Evolutionary conservation across 37 sponge, comb jelly and placozoan species (phyloP).

Genomic region (Halisarca cf. caerulea): DNA sequence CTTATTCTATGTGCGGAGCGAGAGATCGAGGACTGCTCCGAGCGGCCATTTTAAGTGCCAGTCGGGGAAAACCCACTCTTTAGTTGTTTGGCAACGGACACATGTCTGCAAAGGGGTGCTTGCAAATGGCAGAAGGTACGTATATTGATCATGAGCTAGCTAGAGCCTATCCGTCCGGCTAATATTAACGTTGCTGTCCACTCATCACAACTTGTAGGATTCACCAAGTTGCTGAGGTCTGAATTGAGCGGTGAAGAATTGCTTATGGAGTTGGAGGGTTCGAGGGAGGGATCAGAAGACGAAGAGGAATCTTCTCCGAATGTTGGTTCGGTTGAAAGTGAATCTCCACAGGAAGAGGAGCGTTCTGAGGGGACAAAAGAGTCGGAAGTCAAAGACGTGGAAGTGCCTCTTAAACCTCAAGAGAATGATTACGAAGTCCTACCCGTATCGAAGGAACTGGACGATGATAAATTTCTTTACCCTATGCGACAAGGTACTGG

Average conservation of each 20-base stretch:
- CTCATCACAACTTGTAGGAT: no score
- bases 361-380: background rate
- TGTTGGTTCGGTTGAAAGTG: background rate
- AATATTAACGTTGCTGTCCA: no score
- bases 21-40: no score
- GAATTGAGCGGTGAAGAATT: background rate
- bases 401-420: background rate
- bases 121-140: no score
- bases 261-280: background rate
- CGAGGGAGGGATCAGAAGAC: background rate
- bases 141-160: no score
- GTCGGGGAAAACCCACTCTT: no score
- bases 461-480: constrained; percentile 3
- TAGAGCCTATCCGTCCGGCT: no score
- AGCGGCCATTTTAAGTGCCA: no score
- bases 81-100: no score
- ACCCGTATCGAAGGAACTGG: background rate
- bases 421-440: background rate
- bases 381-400: background rate
- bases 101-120: no score
- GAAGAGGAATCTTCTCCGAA: background rate
- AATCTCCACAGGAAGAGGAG: no score
- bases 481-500: constrained; percentile 16
- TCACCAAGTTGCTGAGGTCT: background rate
- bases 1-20: no score